phyloP scores from a whole-genome alignment of 2,888 invertebrate genomes.

The Nebria brevicollis region DNA sequence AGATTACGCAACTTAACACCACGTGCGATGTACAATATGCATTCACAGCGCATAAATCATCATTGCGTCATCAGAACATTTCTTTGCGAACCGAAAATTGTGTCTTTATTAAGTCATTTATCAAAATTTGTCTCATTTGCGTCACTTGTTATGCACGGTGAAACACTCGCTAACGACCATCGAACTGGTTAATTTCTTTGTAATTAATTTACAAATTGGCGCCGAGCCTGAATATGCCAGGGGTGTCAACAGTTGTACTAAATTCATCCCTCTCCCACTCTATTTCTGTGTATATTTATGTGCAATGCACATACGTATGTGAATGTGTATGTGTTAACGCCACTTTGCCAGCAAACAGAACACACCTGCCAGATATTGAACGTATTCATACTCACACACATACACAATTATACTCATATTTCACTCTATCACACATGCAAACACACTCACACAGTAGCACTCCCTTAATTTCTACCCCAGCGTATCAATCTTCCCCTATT shows the following conservation, averaged over 20 bases:
- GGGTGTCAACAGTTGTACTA: constrained; percentile 8
- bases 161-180: constrained; percentile 42
- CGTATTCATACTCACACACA: neutral
- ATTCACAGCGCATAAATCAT: neutral
- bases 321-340: neutral
- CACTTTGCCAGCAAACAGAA: neutral
- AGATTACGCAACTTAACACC: neutral
- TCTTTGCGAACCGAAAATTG: neutral
- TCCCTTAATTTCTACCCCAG: neutral
- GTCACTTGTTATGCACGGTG: constrained; percentile 30
- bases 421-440: neutral
- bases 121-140: constrained; percentile 35
- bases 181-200: constrained; percentile 46
- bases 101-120: constrained; percentile 35
- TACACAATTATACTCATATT: neutral
- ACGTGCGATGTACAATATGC: neutral
- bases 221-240: constrained; percentile 28
- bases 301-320: neutral
- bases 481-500: neutral
- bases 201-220: constrained; percentile 46
- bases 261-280: neutral
- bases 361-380: neutral
- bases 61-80: neutral
- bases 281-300: neutral
- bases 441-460: neutral